Conservation (phyloP, 2,888 invertebrate genomes). For the Stictocephala bisonia region DNA sequence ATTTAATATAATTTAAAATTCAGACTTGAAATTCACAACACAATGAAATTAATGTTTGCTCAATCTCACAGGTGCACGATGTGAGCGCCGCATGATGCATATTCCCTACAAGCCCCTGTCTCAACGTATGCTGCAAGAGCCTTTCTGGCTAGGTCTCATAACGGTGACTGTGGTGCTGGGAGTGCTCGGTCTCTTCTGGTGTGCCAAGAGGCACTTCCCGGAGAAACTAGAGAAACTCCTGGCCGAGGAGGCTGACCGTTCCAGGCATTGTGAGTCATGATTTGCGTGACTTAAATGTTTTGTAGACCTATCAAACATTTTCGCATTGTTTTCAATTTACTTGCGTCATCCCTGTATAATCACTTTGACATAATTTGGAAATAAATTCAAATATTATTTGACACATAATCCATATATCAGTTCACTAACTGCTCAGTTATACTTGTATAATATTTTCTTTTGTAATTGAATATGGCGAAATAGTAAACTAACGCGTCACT, state of each 20-base stretch:
- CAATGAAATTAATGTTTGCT: no score
- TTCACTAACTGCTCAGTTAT: no score
- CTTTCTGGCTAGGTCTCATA: conserved; percentile 90
- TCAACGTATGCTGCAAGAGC: conserved; percentile 85
- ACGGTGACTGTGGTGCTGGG: conserved; percentile 84
- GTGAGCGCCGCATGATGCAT: conserved; percentile 76
- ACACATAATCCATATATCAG: no score
- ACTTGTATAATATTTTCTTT: no score
- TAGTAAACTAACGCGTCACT: no score
- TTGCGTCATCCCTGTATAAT: no score
- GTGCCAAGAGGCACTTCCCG: conserved; percentile 86
- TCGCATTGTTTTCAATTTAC: neutral
- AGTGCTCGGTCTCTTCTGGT: conserved; percentile 83
- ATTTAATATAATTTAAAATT: no score
- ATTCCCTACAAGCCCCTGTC: conserved; percentile 79
- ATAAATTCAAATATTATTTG: no score
- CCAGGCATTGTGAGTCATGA: conserved; percentile 72
- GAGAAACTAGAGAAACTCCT: conserved; percentile 86
- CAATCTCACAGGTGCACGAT: conserved; percentile 67
- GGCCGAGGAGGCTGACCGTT: conserved; percentile 81
- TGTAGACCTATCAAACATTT: neutral
- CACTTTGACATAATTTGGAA: no score
- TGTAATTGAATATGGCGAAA: no score
- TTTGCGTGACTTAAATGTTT: no score
- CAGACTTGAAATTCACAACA: no score